A percentile compares a stretch with the other conserved stretches of the same genome.
phyloP scores from a whole-genome alignment of 2,113 vertebrate genomes.

The Neolamprologus ventralis region DNA sequence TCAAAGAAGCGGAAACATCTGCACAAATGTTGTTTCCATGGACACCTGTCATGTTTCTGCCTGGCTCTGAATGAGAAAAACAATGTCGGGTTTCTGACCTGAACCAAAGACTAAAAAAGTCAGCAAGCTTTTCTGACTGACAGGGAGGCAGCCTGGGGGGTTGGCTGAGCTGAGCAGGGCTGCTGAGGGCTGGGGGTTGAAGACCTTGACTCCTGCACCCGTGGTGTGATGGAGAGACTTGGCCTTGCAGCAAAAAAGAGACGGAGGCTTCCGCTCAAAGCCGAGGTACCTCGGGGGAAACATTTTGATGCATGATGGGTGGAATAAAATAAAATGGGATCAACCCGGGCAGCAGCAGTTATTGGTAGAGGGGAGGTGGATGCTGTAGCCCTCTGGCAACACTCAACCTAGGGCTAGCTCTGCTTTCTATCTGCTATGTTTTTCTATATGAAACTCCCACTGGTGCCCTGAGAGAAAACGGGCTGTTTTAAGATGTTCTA shows the following conservation, averaged over 20 bases:
- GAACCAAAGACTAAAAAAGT: slow-evolving; percentile 51
- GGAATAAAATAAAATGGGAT: slow-evolving; percentile 63
- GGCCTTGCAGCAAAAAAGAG: slow-evolving; percentile 65
- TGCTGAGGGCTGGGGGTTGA: slow-evolving; percentile 58
- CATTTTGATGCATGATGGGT: slow-evolving; percentile 67
- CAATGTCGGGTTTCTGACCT: slow-evolving; percentile 59
- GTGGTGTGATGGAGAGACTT: slow-evolving; percentile 65
- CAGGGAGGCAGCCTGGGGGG: slow-evolving; percentile 62
- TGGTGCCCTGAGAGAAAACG: slow-evolving; percentile 56
- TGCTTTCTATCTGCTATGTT: slow-evolving; percentile 40
- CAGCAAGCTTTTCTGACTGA: slow-evolving; percentile 55
- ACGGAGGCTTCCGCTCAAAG: slow-evolving; percentile 54
- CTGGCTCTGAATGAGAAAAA: slow-evolving; percentile 45
- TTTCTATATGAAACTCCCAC: slow-evolving; percentile 53
- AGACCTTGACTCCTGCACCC: slow-evolving; percentile 67
- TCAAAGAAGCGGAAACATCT: slow-evolving; percentile 56
- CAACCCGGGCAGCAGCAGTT: slow-evolving; percentile 39
- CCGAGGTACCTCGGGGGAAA: slow-evolving; percentile 58
- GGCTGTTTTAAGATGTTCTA: slow-evolving; percentile 60
- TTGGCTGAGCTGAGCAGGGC: slow-evolving; percentile 46
- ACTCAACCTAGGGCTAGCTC: slow-evolving; percentile 54
- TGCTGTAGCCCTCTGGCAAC: slow-evolving; percentile 51
- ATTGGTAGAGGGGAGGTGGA: slow-evolving; percentile 44
- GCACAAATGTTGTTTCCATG: slow-evolving; percentile 66
- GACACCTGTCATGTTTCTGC: slow-evolving; percentile 67